These are phyloP conservation scores for Cyrtodaria siliqua DNA, from an alignment of 2,888 invertebrate species.

Conservation along the genomic window DNA sequence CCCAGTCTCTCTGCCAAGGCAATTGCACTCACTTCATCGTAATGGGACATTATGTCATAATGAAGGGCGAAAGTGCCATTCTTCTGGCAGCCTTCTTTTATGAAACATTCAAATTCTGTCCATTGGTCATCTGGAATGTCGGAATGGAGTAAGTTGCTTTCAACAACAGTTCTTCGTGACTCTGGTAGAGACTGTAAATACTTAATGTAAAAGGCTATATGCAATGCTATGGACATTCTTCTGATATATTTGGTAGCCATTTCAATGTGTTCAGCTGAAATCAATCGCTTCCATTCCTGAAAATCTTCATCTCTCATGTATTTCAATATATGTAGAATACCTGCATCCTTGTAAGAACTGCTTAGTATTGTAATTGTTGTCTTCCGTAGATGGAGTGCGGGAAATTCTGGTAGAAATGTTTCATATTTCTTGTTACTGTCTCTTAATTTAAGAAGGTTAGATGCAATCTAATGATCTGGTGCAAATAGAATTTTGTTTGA, in stretches of 20 bases:
- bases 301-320: no score
- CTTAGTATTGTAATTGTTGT: no score
- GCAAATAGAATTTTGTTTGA: no score
- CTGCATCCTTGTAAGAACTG: no score
- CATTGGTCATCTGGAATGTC: neutral
- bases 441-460: constrained; percentile 10
- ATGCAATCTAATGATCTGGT: neutral
- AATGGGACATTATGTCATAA: no score
- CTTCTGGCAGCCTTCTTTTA: constrained; percentile 2
- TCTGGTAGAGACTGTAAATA: constrained; percentile 6
- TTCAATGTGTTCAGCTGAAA: constrained; percentile 35
- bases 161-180: neutral
- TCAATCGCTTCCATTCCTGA: constrained; percentile 23
- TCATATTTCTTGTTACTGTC: no score
- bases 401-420: no score
- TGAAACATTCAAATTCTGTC: constrained; percentile 1
- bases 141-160: no score
- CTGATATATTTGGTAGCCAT: constrained; percentile 31
- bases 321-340: no score
- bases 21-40: constrained; percentile 54
- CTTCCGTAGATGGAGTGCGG: constrained; percentile 45
- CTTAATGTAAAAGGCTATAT: neutral
- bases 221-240: constrained; percentile 21
- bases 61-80: constrained; percentile 53
- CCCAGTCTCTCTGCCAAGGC: constrained; percentile 52